Evolutionary conservation across 1,140 invertebrate genomes (phyloP), one percentile per base, ranked within the genome.

Genomic region (Cylas formicarius): DNA sequence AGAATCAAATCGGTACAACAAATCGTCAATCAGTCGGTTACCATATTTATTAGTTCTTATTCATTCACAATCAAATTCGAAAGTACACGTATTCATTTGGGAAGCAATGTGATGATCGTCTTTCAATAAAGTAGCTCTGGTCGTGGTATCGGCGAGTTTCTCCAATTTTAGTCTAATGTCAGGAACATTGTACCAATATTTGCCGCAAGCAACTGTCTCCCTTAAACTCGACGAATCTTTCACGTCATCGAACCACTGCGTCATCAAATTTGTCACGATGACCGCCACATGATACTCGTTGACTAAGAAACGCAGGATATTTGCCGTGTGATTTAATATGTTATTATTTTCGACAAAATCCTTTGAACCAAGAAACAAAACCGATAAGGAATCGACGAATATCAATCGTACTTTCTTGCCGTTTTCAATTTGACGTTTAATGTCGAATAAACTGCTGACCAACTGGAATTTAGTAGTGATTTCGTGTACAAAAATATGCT

Each of bases 381-480:
- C 63, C 34, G 78, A 72, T 29, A 83, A 55, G 23, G 78, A 81
- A 63, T 83, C 78, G 33, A 82, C 69, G 7, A 83, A 71, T 26
- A 82, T 67, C 17, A 80, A 29, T 38, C 57, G 52, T 21, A 71
- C 56, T 6, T 9, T 9, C 45, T 66, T 62, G 38, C 65, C 50
- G 40, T 55, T 52, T 29, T 67, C 39, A 14, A 53, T 24, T 38
- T 62, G 55, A 10, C 61, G 60, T 61, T 70, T 72, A 5, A 72
- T 46, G 33, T 63, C 57, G 48, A 71, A 62, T 16, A 78, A 50
- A 16, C 70, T 50, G 32, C 65, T 63, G 26, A 77, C 54, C 42
- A 78, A 55, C 44, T 77, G n/a, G n/a, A n/a, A n/a, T n/a, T n/a
- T n/a, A n/a, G n/a, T n/a, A n/a, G n/a, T n/a, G n/a, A n/a, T n/a